A percentile compares a stretch with the other conserved stretches of the same genome.
Conservation (phyloP, 1,140 invertebrate species). For the Heliothis subflexa region DNA sequence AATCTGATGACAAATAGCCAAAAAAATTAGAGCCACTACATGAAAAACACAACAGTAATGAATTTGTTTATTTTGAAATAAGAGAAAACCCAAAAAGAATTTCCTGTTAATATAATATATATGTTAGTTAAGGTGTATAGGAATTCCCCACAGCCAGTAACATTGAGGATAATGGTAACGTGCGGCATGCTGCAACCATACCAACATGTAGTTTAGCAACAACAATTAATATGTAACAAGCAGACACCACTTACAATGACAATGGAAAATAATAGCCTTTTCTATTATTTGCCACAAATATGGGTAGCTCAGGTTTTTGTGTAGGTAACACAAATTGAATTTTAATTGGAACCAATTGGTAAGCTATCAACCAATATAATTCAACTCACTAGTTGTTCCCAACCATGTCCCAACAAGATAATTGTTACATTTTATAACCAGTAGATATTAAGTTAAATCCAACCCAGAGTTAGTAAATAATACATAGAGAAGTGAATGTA, state of each 20-base stretch:
- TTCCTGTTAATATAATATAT: background rate
- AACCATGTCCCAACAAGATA: background rate
- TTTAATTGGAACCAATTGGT: slow-evolving; percentile 5
- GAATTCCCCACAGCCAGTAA: background rate
- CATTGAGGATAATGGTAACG: background rate
- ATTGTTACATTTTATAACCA: background rate
- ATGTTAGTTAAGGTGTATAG: background rate
- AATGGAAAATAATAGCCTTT: too few species aligned
- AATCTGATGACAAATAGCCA: background rate
- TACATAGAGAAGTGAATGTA: slow-evolving; percentile 8
- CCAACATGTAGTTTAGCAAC: too few species aligned
- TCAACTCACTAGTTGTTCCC: background rate
- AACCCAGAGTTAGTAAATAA: background rate
- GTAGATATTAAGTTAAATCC: background rate
- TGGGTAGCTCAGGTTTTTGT: background rate
- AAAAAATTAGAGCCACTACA: background rate
- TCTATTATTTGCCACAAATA: too few species aligned
- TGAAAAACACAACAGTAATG: background rate
- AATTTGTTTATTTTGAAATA: background rate
- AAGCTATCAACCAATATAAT: slow-evolving; percentile 17
- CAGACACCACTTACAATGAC: too few species aligned
- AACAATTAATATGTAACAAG: too few species aligned
- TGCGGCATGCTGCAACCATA: background rate
- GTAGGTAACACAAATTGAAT: background rate
- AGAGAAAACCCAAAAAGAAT: background rate